Base-by-base conservation (phyloP, 2,113 vertebrate species). In the Brienomyrus longianalis region DNA sequence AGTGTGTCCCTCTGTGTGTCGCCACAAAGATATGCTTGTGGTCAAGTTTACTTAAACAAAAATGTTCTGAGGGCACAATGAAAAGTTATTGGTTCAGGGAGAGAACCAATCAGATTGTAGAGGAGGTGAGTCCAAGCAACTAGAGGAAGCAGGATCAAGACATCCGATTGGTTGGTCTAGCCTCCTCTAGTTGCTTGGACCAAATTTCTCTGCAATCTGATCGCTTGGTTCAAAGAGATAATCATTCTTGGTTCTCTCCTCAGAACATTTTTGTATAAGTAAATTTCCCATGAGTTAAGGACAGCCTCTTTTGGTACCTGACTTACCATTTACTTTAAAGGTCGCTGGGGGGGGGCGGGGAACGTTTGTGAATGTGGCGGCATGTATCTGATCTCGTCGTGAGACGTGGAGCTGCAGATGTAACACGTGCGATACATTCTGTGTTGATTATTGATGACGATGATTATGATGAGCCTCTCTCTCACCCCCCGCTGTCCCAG, bases 401-500 rank as follows among this genome's bases (percentile, higher is more conserved):
- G 74, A 70, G 62, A 70, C 62, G 3, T 21, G 77, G 43, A 43
- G 6, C 15, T 45, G 17, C 15, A 23, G 39, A 7, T 83, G 39
- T 45, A 27, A 45, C 1, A 5, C 15, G 2, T 19, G 43, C 43
- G 1, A 83, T 45, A 9, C 15, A 21, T 39, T 19, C 43, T 21
- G 39, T 5, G 39, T 43, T 83, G 5, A 5, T 83, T 45, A 83
- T 7, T 45, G 77, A 3, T 45, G 77, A 19, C 2, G 77, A 45
- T 3, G 17, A 45, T 45, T 3, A 8, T 83, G 77, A 83, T 45
- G 77, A 8, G 39, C 8, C 10, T 48, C 39, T 54, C 35, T 86
- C 77, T 90, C 43, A 9, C 43, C 17, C 83, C 83, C 89, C 21
- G 39, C 35, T 52, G 48, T 52, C 13, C 83, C 94, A 99, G 98